Percentiles rank a stretch among this genome's conserved stretches.
These are phyloP conservation scores for Pteropus alecto DNA, from an alignment of 2,113 vertebrate genomes.

Conservation along the genomic window DNA sequence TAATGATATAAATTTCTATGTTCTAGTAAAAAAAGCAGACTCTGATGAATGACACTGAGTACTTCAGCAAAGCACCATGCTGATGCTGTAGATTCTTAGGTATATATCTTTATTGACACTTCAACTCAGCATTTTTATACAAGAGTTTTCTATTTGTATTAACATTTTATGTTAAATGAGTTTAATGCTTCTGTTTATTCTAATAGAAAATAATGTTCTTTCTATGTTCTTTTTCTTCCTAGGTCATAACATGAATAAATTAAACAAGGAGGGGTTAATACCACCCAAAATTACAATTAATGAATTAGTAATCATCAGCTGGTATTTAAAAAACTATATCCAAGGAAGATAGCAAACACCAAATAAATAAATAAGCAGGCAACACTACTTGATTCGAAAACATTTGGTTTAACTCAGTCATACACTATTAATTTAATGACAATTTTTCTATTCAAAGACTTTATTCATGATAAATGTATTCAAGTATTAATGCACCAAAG, in stretches of 20 bases:
- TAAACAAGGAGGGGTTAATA: background rate
- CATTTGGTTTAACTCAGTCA: background rate
- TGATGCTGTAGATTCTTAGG: background rate
- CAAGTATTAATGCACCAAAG: background rate
- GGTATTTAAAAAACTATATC: background rate
- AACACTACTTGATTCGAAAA: constrained; percentile 19
- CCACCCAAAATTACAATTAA: background rate
- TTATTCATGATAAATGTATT: background rate
- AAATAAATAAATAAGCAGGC: background rate
- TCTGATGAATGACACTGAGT: background rate
- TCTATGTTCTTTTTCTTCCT: background rate
- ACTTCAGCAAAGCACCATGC: background rate
- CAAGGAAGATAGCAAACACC: background rate
- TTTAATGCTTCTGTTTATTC: background rate
- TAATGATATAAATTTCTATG: background rate
- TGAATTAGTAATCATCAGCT: background rate
- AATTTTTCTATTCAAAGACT: background rate
- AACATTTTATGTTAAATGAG: background rate
- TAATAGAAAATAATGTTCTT: background rate
- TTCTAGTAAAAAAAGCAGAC: background rate
- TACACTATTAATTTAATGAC: background rate
- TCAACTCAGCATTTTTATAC: background rate
- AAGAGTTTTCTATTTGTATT: background rate
- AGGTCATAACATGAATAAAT: background rate
- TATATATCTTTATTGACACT: background rate